Evolutionary conservation across 2,797 vertebrate genomes (phyloP).

Genomic region (Anisognathus igniventris): DNA sequence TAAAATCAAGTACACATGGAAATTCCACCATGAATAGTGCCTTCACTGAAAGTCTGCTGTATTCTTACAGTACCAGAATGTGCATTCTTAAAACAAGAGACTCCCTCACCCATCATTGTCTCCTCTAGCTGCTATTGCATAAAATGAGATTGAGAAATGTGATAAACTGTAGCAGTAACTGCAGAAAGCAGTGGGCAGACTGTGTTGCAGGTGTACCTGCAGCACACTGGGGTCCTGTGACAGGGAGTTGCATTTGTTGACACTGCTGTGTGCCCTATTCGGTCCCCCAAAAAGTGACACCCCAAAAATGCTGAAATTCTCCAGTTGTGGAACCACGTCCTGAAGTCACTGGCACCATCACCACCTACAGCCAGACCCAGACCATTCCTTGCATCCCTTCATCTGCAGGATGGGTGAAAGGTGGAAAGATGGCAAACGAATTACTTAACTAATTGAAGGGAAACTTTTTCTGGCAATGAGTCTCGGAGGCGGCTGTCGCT

Average conservation of each 20-base stretch:
- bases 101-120: neutral
- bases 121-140: neutral
- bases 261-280: neutral
- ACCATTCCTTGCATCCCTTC: neutral
- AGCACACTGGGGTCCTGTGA: rapidly evolving
- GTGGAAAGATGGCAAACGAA: neutral
- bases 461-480: neutral
- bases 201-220: rapidly evolving
- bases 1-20: neutral
- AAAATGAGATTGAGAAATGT: neutral
- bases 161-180: neutral
- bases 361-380: neutral
- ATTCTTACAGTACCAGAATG: neutral
- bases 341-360: neutral
- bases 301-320: neutral
- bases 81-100: neutral
- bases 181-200: neutral
- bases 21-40: neutral
- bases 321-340: rapidly evolving
- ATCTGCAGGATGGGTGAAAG: neutral
- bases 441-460: neutral
- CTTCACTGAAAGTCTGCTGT: neutral
- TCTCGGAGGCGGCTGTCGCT: neutral
- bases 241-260: rapidly evolving
- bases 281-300: neutral